Conservation (phyloP, 2,113 vertebrate species). For the Chitala chitala region DNA sequence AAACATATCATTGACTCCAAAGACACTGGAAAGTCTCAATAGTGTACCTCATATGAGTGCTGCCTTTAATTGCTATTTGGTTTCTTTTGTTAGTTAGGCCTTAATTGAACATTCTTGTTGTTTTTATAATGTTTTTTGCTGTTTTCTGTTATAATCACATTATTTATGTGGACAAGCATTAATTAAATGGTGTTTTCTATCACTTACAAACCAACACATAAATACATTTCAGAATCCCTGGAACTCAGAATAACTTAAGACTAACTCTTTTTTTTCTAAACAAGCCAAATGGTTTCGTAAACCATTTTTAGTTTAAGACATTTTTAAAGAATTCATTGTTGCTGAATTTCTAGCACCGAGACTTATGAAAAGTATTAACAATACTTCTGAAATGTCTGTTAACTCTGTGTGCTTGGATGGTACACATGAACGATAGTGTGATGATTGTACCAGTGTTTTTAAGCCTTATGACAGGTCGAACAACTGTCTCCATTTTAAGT, state of each 20-base stretch:
- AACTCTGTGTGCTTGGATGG: background rate
- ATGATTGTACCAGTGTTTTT: background rate
- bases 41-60: background rate
- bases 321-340: background rate
- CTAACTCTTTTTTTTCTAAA: background rate
- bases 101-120: background rate
- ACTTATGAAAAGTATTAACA: background rate
- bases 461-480: background rate
- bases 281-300: background rate
- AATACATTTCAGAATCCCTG: background rate
- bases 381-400: background rate
- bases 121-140: slow-evolving; percentile 9
- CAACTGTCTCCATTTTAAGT: background rate
- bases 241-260: background rate
- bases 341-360: background rate
- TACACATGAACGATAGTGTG: background rate
- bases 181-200: background rate
- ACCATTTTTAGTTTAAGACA: background rate
- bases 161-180: background rate
- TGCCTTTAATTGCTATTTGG: background rate
- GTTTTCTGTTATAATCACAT: too few relatives aligned
- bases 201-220: background rate
- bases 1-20: too few relatives aligned
- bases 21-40: too few relatives aligned
- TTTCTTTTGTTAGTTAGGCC: background rate